phyloP scores from a whole-genome alignment of 2,113 vertebrate species.

The Martes martes region DNA sequence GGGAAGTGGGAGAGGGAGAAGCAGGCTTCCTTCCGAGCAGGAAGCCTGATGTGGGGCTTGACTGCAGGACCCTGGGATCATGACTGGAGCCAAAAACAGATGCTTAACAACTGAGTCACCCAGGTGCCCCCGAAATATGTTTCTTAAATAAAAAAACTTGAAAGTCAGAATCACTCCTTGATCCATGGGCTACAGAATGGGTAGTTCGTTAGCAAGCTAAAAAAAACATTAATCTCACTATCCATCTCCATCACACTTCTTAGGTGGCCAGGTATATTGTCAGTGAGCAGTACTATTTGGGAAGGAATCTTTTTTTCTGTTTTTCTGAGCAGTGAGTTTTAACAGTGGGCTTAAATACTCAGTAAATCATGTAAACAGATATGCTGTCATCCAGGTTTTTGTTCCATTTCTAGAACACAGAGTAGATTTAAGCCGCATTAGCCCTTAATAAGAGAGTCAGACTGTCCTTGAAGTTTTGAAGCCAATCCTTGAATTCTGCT shows the following conservation, averaged over 20 bases:
- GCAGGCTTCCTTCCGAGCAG: too few species aligned
- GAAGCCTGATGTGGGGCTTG: too few species aligned
- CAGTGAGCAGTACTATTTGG: not conserved
- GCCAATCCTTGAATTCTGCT: not conserved
- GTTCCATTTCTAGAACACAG: not conserved
- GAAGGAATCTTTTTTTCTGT: not conserved
- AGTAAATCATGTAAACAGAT: not conserved
- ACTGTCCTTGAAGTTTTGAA: not conserved
- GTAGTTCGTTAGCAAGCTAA: not conserved
- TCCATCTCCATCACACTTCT: not conserved
- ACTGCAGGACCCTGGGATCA: too few species aligned
- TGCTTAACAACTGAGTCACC: too few species aligned
- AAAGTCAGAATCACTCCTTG: not conserved
- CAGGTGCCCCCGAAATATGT: not conserved
- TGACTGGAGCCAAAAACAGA: too few species aligned
- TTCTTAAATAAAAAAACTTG: not conserved
- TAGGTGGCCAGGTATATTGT: not conserved
- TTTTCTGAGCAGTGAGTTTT: not conserved
- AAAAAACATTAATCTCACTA: not conserved
- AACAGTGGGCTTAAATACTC: not conserved
- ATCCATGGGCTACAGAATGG: not conserved
- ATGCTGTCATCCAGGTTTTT: not conserved
- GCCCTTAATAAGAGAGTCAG: not conserved
- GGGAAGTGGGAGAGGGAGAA: too few species aligned
- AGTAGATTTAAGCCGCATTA: not conserved